A percentile compares a stretch with the other conserved stretches of the same genome.
Evolutionary conservation across 1,140 invertebrate genomes (phyloP).

Genomic region (Eumaeus atala): DNA sequence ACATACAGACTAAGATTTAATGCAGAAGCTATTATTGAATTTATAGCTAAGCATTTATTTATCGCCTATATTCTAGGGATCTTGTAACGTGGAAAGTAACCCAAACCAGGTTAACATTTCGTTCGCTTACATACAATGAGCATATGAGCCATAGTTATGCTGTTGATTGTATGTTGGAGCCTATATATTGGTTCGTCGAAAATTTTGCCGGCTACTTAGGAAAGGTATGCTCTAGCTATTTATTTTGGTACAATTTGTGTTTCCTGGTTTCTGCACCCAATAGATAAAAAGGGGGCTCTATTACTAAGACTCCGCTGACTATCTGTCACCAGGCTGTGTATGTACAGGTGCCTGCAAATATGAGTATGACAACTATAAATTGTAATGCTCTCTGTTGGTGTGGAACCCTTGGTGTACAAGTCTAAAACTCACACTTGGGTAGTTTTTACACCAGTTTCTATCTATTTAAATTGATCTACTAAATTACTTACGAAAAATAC

Average conservation of each 20-base stretch:
- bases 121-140: slow-evolving; percentile 82
- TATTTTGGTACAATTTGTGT: neutral
- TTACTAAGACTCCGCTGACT: too few species aligned
- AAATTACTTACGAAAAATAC: too few species aligned
- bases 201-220: slow-evolving; percentile 91
- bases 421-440: too few species aligned
- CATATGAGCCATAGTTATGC: slow-evolving; percentile 85
- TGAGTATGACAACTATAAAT: too few species aligned
- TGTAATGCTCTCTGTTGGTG: too few species aligned
- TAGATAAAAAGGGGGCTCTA: too few species aligned
- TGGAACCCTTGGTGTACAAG: too few species aligned
- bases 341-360: too few species aligned
- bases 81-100: slow-evolving; percentile 38
- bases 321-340: too few species aligned
- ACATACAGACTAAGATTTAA: slow-evolving; percentile 20
- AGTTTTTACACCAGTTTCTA: too few species aligned
- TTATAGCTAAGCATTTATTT: slow-evolving; percentile 11
- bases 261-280: too few species aligned
- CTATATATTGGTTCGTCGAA: slow-evolving; percentile 96
- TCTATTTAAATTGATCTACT: too few species aligned
- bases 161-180: slow-evolving; percentile 91
- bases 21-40: slow-evolving; percentile 5
- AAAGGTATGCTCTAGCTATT: slow-evolving; percentile 78
- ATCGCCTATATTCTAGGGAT: slow-evolving; percentile 33
- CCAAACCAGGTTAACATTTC: slow-evolving; percentile 38